Evolutionary conservation across 2,797 vertebrate genomes (phyloP).

Genomic region (Smutsia temminckii): DNA sequence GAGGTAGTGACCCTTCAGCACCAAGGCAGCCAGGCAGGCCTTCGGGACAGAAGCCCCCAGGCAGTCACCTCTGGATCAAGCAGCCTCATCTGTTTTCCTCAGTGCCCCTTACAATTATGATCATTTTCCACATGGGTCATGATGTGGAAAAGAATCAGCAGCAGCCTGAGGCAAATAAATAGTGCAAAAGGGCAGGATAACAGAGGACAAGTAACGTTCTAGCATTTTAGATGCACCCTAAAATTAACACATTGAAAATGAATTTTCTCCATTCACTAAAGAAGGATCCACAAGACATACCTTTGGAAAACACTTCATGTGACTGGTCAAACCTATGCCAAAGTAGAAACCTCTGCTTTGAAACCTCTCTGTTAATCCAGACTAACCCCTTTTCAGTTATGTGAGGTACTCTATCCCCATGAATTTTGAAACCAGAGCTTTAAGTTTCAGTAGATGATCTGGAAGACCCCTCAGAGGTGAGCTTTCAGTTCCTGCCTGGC

Average conservation of each 20-base stretch:
- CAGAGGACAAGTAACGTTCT: background rate
- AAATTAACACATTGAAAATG: constrained; percentile 43
- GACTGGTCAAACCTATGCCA: background rate
- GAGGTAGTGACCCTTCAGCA: background rate
- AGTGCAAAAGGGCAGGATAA: background rate
- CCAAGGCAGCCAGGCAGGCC: background rate
- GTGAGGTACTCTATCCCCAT: background rate
- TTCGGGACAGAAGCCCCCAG: background rate
- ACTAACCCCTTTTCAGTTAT: constrained; percentile 20
- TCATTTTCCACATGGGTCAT: constrained; percentile 2
- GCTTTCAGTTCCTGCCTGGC: background rate
- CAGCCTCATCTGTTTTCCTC: background rate
- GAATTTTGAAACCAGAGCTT: constrained; percentile 35
- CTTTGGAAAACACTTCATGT: constrained; percentile 6
- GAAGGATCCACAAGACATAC: background rate
- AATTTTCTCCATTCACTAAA: constrained; percentile 31
- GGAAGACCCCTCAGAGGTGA: background rate
- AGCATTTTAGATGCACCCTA: constrained; percentile 24
- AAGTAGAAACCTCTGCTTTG: constrained; percentile 19
- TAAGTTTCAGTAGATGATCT: constrained; percentile 9
- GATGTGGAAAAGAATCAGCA: background rate
- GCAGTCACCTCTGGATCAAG: background rate
- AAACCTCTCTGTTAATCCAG: constrained; percentile 43
- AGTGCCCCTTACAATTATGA: background rate
- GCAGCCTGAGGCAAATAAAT: background rate